These are phyloP conservation scores for Phytoseiulus persimilis DNA, from an alignment of 2,888 invertebrate species.

Conservation along the genomic window DNA sequence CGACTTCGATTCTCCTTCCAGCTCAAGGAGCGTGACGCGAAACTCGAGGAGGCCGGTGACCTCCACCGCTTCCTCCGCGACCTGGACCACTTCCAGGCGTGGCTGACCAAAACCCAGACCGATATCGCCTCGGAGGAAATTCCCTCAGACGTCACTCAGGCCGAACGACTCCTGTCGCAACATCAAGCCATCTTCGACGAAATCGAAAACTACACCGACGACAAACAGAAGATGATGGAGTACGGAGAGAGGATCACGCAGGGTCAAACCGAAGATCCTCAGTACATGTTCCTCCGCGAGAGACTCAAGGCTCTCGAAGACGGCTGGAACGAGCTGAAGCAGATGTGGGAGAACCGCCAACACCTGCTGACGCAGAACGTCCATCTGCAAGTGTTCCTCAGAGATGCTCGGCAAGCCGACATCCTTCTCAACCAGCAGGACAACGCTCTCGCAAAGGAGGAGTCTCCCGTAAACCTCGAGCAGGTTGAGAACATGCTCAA, in stretches of 20 bases:
- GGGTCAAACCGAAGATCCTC: conserved; percentile 80
- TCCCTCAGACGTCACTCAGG: conserved; percentile 83
- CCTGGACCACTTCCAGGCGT: conserved; percentile 98
- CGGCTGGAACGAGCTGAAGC: conserved; percentile 97
- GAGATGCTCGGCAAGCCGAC: conserved; percentile 95
- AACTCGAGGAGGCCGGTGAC: conserved; percentile 96
- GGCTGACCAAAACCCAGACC: conserved; percentile 98
- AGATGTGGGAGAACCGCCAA: conserved; percentile 99
- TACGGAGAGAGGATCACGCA: conserved; percentile 90
- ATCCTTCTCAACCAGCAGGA: conserved; percentile 96
- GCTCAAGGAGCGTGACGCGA: conserved; percentile 94
- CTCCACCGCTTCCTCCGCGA: conserved; percentile 94
- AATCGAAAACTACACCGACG: conserved; percentile 96
- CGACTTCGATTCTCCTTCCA: conserved; percentile 48
- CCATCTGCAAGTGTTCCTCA: conserved; percentile 85
- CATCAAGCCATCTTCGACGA: conserved; percentile 98
- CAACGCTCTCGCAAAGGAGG: conserved; percentile 90
- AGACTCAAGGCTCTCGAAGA: conserved; percentile 93
- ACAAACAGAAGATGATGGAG: conserved; percentile 98
- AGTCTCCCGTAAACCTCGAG: conserved; percentile 84
- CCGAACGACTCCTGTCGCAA: conserved; percentile 89
- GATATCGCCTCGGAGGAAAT: conserved; percentile 95
- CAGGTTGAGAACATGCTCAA: conserved; percentile 95
- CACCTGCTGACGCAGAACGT: conserved; percentile 85
- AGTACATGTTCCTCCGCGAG: conserved; percentile 99